Conservation (phyloP, 1,140 invertebrate species). For the Drosophila mayri region DNA sequence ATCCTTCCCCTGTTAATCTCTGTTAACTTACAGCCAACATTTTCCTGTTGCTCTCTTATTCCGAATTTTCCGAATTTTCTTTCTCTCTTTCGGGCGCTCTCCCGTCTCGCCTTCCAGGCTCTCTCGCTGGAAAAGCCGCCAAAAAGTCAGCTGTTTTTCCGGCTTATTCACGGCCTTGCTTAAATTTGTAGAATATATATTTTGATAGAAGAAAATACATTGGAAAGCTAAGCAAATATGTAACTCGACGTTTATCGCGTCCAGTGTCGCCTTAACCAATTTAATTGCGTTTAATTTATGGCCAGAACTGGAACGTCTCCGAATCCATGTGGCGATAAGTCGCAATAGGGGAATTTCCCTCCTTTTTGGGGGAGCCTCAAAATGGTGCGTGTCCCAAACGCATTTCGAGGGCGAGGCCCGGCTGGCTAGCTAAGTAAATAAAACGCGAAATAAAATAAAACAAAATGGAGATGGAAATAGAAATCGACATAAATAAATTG, state of each 20-base stretch:
- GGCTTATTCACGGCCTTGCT: conserved; percentile 9
- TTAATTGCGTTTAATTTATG: conserved; percentile 70
- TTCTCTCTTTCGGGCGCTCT: conserved; percentile 9
- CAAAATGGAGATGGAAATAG: conserved; percentile 61
- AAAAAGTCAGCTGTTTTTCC: conserved; percentile 66
- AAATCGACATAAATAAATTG: conserved; percentile 74
- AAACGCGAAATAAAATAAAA: conserved; percentile 64
- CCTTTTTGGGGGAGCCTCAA: conserved; percentile 6
- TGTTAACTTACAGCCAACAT: conserved; percentile 11
- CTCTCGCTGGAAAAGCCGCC: conserved; percentile 61
- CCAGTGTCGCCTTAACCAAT: conserved; percentile 35
- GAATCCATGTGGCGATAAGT: conserved; percentile 36
- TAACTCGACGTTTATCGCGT: conserved; percentile 42
- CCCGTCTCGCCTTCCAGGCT: conserved; percentile 20
- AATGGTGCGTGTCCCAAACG: conserved; percentile 77
- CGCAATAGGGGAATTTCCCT: not conserved
- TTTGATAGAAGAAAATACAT: not conserved
- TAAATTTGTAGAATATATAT: conserved; percentile 12
- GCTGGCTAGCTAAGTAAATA: conserved; percentile 46
- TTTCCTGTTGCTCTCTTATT: conserved; percentile 52
- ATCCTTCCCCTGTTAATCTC: not conserved
- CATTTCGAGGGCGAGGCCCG: conserved; percentile 58
- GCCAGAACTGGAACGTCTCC: conserved; percentile 30
- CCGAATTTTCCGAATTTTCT: conserved; percentile 39
- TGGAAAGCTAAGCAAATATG: conserved; percentile 36